Evolutionary conservation across 1,140 invertebrate species (phyloP).

Genomic region (Euura saliciscinereae): DNA sequence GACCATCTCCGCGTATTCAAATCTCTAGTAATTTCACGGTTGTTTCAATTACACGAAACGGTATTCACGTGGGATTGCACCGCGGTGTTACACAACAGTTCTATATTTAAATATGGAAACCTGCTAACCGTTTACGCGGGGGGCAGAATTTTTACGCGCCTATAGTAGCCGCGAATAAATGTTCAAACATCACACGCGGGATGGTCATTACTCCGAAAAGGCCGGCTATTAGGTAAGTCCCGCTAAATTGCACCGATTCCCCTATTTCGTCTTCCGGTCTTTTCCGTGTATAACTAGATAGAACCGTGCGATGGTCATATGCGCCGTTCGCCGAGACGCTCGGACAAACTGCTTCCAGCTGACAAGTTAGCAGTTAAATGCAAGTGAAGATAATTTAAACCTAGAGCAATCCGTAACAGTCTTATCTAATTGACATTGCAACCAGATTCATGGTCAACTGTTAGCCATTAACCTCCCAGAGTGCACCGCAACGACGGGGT

Average conservation of each 20-base stretch:
- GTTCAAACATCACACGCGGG: no score
- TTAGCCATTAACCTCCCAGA: conserved; percentile 7
- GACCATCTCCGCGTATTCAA: conserved; percentile 25
- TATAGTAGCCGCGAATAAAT: no score
- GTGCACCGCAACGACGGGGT: neutral
- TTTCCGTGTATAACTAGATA: neutral
- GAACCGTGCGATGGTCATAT: neutral
- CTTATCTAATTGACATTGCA: conserved; percentile 41
- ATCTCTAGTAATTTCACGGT: conserved; percentile 29
- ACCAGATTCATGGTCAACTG: conserved; percentile 30
- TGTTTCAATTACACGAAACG: conserved; percentile 25
- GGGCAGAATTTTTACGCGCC: no score
- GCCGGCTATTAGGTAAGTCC: no score
- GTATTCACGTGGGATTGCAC: neutral
- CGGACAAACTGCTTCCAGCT: conserved; percentile 1
- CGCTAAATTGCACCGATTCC: neutral
- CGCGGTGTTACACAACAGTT: neutral
- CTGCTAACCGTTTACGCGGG: neutral
- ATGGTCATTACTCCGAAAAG: no score
- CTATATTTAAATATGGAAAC: neutral
- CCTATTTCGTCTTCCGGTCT: neutral
- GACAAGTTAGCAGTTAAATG: neutral
- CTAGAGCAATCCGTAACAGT: neutral
- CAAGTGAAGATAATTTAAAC: conserved; percentile 1
- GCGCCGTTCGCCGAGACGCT: neutral